Percentiles rank a stretch among this genome's conserved stretches.
Evolutionary conservation across 2,113 vertebrate species (phyloP).

Genomic region (Cynocephalus volans): DNA sequence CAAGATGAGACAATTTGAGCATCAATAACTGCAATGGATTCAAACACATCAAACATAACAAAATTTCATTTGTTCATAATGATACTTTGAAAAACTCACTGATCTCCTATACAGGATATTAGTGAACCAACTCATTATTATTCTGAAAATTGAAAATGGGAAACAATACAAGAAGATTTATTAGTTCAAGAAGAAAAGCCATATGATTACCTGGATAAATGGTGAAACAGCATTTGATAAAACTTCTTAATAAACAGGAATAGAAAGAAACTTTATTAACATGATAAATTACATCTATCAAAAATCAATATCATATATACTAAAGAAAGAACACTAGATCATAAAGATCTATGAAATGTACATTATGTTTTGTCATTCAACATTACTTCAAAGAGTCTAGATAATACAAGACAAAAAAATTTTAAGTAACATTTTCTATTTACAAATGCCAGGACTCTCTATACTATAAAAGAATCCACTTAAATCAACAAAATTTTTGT

Average conservation of each 20-base stretch:
- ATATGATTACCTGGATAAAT: not conserved
- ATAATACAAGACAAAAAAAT: not conserved
- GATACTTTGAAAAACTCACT: not conserved
- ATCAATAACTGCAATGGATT: not conserved
- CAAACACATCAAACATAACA: conserved; percentile 9
- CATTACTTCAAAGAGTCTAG: not conserved
- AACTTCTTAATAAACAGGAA: not conserved
- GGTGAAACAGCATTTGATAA: not conserved
- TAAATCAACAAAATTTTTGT: not conserved
- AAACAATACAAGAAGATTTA: conserved; percentile 26
- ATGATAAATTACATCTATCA: conserved; percentile 18
- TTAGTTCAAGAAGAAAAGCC: not conserved
- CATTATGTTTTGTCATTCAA: conserved; percentile 29
- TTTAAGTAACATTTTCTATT: not conserved
- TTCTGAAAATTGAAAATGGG: not conserved
- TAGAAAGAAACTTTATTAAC: not conserved
- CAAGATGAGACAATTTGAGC: not conserved
- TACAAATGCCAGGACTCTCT: not conserved
- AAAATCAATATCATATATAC: not conserved
- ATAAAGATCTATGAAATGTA: conserved; percentile 30
- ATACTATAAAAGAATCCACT: not conserved
- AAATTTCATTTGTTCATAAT: not conserved
- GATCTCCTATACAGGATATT: not conserved
- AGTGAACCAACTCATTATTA: not conserved
- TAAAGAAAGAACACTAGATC: conserved; percentile 7